Evolutionary conservation across 2,888 invertebrate genomes (phyloP), one percentile per base, ranked within the genome.

Genomic region (Melanchra persicariae): DNA sequence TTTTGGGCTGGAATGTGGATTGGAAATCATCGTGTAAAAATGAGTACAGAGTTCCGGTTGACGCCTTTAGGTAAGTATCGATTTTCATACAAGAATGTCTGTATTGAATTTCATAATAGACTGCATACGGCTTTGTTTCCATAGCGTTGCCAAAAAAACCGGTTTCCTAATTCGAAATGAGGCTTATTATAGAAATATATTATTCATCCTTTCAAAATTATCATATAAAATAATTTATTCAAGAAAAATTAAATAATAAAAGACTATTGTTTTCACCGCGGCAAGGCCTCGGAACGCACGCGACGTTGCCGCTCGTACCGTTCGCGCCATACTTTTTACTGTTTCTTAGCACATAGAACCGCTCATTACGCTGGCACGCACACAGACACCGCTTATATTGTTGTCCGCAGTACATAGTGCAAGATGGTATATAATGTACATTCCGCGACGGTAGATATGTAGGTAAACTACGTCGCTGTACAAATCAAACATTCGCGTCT

Each of bases 261-360:
- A 91, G 90, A 89, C 90, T 91, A 95, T 95, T 95, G 95, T 95
- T 95, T 94, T 95, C 94, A 93, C 93, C 90, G 91, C 89, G 89
- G 90, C 93, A 88, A 91, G 93, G 93, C 93, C 91, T 91, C 94
- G 85, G 87, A 92, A 92, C 92, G 92, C 91, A 91, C 89, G 94
- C 95, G 91, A 89, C 90, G 95, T 95, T 96, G 95, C 95, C 96
- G 90, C 89, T 90, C 91, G 81, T 93, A 90, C 91, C 93, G 91
- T 93, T 93, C 95, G 95, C 95, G 95, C 96, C 95, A 94, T 96
- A 96, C 96, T 96, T 96, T 96, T 96, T 96, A 96, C 96, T 96
- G 96, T 96, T 96, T 95, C 96, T 96, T 94, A 93, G 93, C 93
- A 95, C 94, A 95, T 95, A 96, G 95, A 94, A 83, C 90, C 94